A percentile compares a stretch with the other conserved stretches of the same genome.
Evolutionary conservation across 2,888 invertebrate species (phyloP).

Genomic region (Schizotus pectinicornis): DNA sequence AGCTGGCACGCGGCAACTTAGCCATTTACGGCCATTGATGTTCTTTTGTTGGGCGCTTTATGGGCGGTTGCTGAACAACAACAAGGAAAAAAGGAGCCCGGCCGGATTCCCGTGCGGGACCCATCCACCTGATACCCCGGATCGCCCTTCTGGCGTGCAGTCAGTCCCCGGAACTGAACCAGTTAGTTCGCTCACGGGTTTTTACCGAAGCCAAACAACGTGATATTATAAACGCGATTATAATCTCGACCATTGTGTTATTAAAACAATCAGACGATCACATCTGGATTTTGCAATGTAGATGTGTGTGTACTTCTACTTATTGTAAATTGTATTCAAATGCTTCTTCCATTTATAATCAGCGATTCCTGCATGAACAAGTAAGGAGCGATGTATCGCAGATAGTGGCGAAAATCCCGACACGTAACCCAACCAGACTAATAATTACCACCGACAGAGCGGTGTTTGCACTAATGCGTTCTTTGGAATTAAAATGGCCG

Average conservation of each 20-base stretch:
- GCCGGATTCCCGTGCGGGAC: constrained; percentile 6
- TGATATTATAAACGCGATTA: constrained; percentile 1
- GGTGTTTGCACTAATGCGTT: too few relatives aligned
- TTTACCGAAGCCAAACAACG: neutral
- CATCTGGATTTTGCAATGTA: constrained; percentile 3
- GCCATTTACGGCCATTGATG: constrained; percentile 3
- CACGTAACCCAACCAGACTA: too few relatives aligned
- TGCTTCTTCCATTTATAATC: neutral
- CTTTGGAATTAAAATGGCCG: too few relatives aligned
- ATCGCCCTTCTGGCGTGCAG: too few relatives aligned
- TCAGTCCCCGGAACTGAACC: too few relatives aligned
- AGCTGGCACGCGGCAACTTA: constrained; percentile 8
- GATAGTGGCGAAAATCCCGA: neutral
- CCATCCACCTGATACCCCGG: constrained; percentile 2
- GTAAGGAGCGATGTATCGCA: neutral
- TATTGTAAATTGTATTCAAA: constrained; percentile 7
- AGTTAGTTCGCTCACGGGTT: too few relatives aligned
- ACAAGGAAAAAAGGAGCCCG: too few relatives aligned
- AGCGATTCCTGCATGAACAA: neutral
- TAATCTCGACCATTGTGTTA: neutral
- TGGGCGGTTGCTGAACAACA: too few relatives aligned
- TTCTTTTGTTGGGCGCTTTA: neutral
- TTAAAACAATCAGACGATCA: constrained; percentile 2
- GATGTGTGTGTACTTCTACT: neutral
- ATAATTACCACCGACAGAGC: too few relatives aligned